Evolutionary conservation across 1,140 invertebrate genomes (phyloP), one percentile per base, ranked within the genome.

Genomic region (Lycorma delicatula): DNA sequence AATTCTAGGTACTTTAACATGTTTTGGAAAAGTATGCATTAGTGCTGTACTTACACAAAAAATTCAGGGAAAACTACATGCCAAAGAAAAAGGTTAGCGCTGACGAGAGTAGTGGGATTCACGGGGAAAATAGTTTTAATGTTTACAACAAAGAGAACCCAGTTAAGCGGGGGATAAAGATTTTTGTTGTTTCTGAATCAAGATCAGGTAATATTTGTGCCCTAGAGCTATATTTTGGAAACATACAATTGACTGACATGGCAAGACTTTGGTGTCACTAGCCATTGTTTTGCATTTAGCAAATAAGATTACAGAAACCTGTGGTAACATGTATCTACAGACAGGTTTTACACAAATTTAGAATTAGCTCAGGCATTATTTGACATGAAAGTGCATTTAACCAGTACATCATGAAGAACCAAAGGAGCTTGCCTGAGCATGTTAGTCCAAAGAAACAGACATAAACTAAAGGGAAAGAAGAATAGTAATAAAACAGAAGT

Each of bases 341-440:
- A 53, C 22, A 36, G 51, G 7, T 31, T 53, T 36, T 53, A 53
- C 20, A 53, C 51, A 3, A 53, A 31, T 27, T 22, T 53, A 7
- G 51, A 53, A 13, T 22, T 29, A 5, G 51, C 51, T 6, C 3
- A 7, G 18, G 51, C 51, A 12, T 22, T 53, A 18, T n/a, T 20
- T 18, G 28, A 53, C 18, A 34, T 36, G n/a, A 53, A 53, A 53
- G 28, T 53, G 6, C 51, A 53, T 31, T 13, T 53, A 9, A 53
- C 51, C 6, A 27, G 51, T 4, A 53, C 6, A 53, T 53, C 28
- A 36, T 36, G 25, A 5, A 3, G n/a, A 53, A 34, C 29, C 5
- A 18, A 31, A 53, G 18, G 29, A 27, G 51, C 4, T 18, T 53
- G 16, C 51, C 51, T 53, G 11, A 36, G 9, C 3, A 53, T 28